Evolutionary conservation across 1,140 invertebrate genomes (phyloP), one percentile per base, ranked within the genome.

Genomic region (Oryzaephilus surinamensis): DNA sequence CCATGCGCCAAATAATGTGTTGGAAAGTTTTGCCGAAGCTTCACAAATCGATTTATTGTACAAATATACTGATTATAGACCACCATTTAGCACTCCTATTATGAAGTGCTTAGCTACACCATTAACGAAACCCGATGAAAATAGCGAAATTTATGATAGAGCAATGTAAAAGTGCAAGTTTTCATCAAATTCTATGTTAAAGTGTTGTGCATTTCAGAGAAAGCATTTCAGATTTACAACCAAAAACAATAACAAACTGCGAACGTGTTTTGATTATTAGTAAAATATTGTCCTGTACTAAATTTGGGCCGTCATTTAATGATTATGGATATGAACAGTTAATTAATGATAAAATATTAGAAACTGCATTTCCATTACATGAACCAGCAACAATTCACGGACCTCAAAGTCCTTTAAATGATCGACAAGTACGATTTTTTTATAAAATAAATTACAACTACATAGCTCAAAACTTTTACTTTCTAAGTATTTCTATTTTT

Each of bases 331-430:
- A 70, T 35, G 53, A 54, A 29, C 78, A 77, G 39, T 64, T 81
- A 46, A 51, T 77, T 0, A 57, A 61, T 41, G 67, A 70, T 45
- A 62, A 60, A 16, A 65, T 66, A 8, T 77, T 77, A 43, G 50
- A 55, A 13, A 73, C 71, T 24, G 72, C 74, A 5, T 81, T 65
- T 57, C 76, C 78, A 6, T 52, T 80, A 6, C 79, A 81, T 55
- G 77, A 80, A 47, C 71, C 69, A 1, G 17, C 48, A 23, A 54
- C 41, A 24, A 24, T 50, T 28, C 57, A 50, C 50, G 44, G 46
- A 36, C 35, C 49, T 47, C 13, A 47, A 48, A 50, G 60, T 55
- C 45, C 51, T 64, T 71, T 58, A 15, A 55, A 51, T 13, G 54
- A 62, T 20, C 38, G 57, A 32, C 58, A 60, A 40, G 58, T 60